Percentiles rank a stretch among this genome's conserved stretches.
Conservation (phyloP, 2,113 vertebrate genomes). For the Apteryx mantelli region DNA sequence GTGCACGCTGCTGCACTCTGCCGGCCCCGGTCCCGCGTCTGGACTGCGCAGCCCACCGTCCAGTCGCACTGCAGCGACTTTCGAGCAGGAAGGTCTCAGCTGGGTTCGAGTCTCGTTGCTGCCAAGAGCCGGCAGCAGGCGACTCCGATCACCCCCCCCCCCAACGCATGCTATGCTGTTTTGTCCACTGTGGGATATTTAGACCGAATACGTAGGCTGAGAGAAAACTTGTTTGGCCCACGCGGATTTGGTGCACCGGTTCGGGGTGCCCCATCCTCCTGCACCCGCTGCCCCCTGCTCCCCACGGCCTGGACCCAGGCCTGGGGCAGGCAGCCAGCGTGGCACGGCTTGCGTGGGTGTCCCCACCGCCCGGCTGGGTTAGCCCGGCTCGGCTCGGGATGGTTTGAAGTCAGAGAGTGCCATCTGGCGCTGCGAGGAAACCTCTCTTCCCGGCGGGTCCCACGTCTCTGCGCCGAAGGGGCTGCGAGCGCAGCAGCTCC, state of each 20-base stretch:
- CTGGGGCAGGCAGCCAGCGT: not conserved
- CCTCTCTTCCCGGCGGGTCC: not conserved
- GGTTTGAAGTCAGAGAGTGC: conserved; percentile 44
- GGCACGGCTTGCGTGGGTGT: not conserved
- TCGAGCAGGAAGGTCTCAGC: no score
- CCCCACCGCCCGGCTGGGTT: not conserved
- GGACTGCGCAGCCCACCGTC: rapidly evolving
- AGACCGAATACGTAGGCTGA: not conserved
- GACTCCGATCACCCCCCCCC: not conserved
- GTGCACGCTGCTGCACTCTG: not conserved
- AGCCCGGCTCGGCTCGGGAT: not conserved
- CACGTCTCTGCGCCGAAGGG: not conserved
- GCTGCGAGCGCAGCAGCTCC: no score
- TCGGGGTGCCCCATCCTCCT: rapidly evolving
- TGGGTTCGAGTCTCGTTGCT: no score
- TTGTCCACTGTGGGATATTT: not conserved
- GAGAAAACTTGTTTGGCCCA: not conserved
- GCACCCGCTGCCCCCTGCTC: not conserved
- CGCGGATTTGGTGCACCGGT: not conserved
- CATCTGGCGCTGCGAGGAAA: conserved; percentile 57
- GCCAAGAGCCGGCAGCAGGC: not conserved
- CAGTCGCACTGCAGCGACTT: not conserved
- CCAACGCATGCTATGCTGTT: not conserved
- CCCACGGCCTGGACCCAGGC: not conserved
- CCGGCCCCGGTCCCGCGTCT: no score